phyloP scores from a whole-genome alignment of 2,797 vertebrate genomes.

The Peromyscus nudipes region DNA sequence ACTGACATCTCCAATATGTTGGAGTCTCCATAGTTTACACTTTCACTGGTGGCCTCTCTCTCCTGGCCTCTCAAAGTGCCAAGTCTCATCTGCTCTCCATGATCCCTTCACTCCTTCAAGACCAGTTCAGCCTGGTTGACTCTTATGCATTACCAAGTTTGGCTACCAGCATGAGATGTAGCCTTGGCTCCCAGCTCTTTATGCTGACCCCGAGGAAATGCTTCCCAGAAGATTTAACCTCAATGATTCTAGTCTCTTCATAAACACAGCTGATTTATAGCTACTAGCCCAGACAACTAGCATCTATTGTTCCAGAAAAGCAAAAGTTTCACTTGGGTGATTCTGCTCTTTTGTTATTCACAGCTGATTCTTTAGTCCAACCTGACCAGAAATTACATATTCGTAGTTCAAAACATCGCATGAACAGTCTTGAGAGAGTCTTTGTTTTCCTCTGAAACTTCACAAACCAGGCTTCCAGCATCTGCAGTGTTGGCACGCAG shows the following conservation, averaged over 20 bases:
- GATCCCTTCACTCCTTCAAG: background rate
- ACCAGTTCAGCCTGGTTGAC: background rate
- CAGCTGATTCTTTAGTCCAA: background rate
- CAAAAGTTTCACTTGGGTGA: background rate
- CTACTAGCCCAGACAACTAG: background rate
- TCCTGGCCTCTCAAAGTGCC: background rate
- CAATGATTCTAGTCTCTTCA: background rate
- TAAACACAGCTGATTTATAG: background rate
- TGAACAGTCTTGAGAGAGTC: background rate
- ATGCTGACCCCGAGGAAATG: background rate
- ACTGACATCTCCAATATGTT: background rate
- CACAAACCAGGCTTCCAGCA: background rate
- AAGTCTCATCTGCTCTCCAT: background rate
- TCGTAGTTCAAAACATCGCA: background rate
- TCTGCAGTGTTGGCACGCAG: background rate
- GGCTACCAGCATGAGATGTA: background rate
- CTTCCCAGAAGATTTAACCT: background rate
- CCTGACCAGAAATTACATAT: too few species aligned
- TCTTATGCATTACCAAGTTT: background rate
- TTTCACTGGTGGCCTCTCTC: background rate
- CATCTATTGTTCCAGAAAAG: background rate
- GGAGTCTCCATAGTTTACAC: background rate
- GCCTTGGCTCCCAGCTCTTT: background rate
- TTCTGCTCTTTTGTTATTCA: background rate
- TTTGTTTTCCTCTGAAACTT: background rate